Conservation (phyloP, 2,888 invertebrate genomes). For the Eristalinus aeneus region DNA sequence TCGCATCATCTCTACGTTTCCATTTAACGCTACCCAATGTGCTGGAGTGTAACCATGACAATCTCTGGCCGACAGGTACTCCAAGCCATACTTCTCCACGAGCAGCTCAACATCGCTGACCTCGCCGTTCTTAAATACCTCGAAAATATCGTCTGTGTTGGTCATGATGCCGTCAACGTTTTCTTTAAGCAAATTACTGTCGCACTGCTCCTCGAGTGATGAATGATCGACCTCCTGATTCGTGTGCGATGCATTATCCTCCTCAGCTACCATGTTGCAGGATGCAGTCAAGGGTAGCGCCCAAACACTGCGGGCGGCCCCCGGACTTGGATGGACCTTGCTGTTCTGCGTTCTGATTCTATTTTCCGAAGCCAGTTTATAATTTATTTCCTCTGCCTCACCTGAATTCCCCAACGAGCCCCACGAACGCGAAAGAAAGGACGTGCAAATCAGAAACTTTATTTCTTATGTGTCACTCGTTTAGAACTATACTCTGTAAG, state of each 20-base stretch:
- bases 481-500: not conserved
- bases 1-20: conserved; percentile 93
- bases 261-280: conserved; percentile 89
- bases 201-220: conserved; percentile 79
- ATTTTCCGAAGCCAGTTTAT: conserved; percentile 80
- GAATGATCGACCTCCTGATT: conserved; percentile 79
- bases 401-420: not conserved
- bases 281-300: conserved; percentile 90
- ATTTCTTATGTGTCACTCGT: not conserved
- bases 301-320: conserved; percentile 95
- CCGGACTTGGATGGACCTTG: conserved; percentile 91
- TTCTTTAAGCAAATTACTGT: conserved; percentile 80
- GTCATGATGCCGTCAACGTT: conserved; percentile 76
- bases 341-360: conserved; percentile 80
- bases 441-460: not conserved
- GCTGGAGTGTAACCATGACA: conserved; percentile 96
- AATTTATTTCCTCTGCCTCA: conserved; percentile 63
- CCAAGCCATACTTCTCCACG: conserved; percentile 90
- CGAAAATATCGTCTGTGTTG: conserved; percentile 87
- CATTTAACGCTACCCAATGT: conserved; percentile 92
- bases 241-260: conserved; percentile 82
- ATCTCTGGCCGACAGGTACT: conserved; percentile 90
- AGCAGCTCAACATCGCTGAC: conserved; percentile 91
- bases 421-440: not conserved
- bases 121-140: conserved; percentile 92